Evolutionary conservation across 2,888 invertebrate genomes (phyloP).

Genomic region (Mythimna albipuncta): DNA sequence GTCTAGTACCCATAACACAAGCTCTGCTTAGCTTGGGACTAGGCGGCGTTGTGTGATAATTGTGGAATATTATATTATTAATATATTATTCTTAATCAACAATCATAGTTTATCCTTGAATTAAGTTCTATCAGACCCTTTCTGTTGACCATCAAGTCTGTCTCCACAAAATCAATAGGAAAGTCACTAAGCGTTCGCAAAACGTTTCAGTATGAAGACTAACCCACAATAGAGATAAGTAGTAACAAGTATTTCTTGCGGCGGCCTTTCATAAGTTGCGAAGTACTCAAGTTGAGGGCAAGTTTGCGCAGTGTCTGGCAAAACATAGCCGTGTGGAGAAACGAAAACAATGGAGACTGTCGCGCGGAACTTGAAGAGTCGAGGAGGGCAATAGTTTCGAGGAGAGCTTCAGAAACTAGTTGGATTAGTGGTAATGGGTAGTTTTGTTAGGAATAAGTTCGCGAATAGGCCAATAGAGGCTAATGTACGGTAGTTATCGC

Average conservation of each 20-base stretch:
- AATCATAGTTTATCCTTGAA: no score
- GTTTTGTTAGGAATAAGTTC: slow-evolving; percentile 15
- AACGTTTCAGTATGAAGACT: slow-evolving; percentile 20
- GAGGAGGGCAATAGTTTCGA: slow-evolving; percentile 19
- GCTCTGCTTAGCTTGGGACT: no score
- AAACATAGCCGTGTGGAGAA: slow-evolving; percentile 23
- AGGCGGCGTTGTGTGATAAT: no score
- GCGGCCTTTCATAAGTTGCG: slow-evolving; percentile 23
- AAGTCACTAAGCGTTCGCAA: slow-evolving; percentile 23
- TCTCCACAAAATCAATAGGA: slow-evolving; percentile 4
- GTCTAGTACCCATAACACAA: no score
- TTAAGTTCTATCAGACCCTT: background rate
- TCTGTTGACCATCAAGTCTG: background rate
- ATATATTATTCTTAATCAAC: no score
- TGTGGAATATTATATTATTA: no score
- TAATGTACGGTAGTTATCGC: slow-evolving; percentile 3
- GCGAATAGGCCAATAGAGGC: background rate
- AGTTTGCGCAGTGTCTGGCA: slow-evolving; percentile 19
- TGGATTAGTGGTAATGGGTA: slow-evolving; percentile 32
- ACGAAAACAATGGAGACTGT: slow-evolving; percentile 32
- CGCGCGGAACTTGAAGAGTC: slow-evolving; percentile 4
- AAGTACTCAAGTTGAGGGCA: slow-evolving; percentile 17
- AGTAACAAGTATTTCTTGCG: slow-evolving; percentile 26
- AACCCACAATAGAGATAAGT: slow-evolving; percentile 12
- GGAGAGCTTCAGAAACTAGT: slow-evolving; percentile 32